phyloP scores from a whole-genome alignment of 2,888 invertebrate genomes.

The Stomorhina lunata region DNA sequence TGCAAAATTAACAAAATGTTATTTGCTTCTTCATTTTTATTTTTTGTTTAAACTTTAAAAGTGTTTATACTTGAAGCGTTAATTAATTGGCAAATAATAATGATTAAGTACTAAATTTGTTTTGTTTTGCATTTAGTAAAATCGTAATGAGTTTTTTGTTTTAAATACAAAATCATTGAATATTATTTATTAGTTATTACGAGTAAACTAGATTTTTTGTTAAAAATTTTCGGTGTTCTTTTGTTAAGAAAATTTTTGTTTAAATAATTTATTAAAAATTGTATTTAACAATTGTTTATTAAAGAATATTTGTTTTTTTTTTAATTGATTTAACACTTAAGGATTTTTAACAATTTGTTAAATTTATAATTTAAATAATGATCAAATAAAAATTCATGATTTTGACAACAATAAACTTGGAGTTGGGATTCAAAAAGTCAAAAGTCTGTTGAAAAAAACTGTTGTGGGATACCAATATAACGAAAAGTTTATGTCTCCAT shows the following conservation, averaged over 20 bases:
- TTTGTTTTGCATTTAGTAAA: background rate
- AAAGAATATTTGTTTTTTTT: background rate
- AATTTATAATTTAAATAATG: no score
- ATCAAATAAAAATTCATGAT: no score
- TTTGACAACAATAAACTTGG: no score
- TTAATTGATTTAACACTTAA: background rate
- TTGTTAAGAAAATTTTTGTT: background rate
- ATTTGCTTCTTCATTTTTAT: background rate
- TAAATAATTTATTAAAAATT: background rate
- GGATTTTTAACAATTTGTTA: background rate
- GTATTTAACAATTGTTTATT: background rate
- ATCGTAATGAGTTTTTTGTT: no score
- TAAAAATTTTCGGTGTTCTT: background rate
- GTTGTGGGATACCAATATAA: no score
- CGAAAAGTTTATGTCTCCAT: no score
- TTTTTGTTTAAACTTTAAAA: slow-evolving; percentile 25
- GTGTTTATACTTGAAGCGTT: slow-evolving; percentile 42
- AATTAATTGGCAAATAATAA: slow-evolving; percentile 60
- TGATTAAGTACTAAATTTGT: background rate
- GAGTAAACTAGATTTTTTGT: background rate
- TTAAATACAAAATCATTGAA: background rate
- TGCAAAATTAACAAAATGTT: slow-evolving; percentile 28
- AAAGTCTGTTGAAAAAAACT: no score
- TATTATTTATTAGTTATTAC: background rate
- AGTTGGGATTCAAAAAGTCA: no score